Evolutionary conservation across 2,888 invertebrate species (phyloP).

Genomic region (Volucella bombylans): DNA sequence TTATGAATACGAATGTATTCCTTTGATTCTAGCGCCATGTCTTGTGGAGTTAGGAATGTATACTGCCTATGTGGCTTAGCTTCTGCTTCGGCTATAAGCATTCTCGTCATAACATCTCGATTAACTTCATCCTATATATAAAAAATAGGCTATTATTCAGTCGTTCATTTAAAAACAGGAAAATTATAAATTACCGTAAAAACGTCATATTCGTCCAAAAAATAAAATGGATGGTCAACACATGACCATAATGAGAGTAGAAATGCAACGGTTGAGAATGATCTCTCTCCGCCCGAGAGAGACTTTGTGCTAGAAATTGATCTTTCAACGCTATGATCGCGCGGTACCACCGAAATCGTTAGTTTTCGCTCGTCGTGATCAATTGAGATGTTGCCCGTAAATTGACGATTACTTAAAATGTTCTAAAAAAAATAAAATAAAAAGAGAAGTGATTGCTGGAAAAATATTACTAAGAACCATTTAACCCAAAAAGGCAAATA

Average conservation of each 20-base stretch:
- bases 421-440: constrained; percentile 71
- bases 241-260: constrained; percentile 96
- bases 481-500: no score
- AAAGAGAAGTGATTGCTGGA: no score
- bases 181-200: constrained; percentile 89
- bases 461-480: no score
- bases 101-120: constrained; percentile 89
- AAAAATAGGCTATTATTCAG: background rate
- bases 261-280: constrained; percentile 97
- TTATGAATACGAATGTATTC: constrained; percentile 85
- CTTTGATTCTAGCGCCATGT: constrained; percentile 85
- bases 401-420: constrained; percentile 78
- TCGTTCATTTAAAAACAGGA: background rate
- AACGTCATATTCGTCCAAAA: constrained; percentile 98
- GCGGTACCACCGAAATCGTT: constrained; percentile 84
- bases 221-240: constrained; percentile 95
- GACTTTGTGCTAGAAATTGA: constrained; percentile 85
- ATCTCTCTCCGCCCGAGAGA: constrained; percentile 97
- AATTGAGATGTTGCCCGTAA: constrained; percentile 77
- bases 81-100: constrained; percentile 89
- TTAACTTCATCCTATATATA: constrained; percentile 90
- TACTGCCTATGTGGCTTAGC: constrained; percentile 88
- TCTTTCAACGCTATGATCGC: constrained; percentile 82
- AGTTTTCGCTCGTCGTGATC: constrained; percentile 83
- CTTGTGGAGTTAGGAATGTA: constrained; percentile 94